These are phyloP conservation scores for Leptosomus discolor DNA, from an alignment of 2,113 vertebrate species.

Conservation along the genomic window DNA sequence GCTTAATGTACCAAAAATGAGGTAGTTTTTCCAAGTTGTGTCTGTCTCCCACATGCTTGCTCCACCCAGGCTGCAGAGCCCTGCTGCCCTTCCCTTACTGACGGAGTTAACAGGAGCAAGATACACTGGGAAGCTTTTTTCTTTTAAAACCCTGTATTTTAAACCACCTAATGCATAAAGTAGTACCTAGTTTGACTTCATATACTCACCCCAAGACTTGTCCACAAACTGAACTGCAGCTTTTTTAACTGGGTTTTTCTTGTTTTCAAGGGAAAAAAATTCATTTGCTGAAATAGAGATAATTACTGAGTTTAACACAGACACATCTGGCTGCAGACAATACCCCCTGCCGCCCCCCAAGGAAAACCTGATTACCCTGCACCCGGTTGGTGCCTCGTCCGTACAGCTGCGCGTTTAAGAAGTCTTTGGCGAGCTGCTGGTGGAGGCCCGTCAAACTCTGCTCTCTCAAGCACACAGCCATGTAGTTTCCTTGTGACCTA, in stretches of 20 bases:
- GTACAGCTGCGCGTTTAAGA: slow-evolving; percentile 81
- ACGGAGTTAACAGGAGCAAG: no score
- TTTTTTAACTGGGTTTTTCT: slow-evolving; percentile 77
- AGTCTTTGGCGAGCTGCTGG: slow-evolving; percentile 77
- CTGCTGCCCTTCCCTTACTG: background rate
- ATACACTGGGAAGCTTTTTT: no score
- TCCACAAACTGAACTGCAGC: slow-evolving; percentile 86
- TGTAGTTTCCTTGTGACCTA: slow-evolving; percentile 81
- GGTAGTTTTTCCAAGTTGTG: background rate
- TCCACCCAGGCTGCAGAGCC: background rate
- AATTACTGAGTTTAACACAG: background rate
- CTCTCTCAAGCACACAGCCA: slow-evolving; percentile 73
- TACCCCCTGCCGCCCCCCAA: no score
- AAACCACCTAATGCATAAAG: background rate
- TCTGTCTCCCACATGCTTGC: no score
- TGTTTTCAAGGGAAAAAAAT: slow-evolving; percentile 86
- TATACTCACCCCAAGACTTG: slow-evolving; percentile 83
- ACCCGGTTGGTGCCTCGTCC: slow-evolving; percentile 78
- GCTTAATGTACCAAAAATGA: background rate
- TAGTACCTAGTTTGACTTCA: background rate
- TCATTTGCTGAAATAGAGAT: slow-evolving; percentile 77
- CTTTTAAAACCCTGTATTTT: background rate
- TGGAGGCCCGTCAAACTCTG: slow-evolving; percentile 53
- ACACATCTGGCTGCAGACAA: background rate
- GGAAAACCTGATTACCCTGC: slow-evolving; percentile 75